Base-by-base conservation (phyloP, 1,140 invertebrate species). In the Formica selysi region DNA sequence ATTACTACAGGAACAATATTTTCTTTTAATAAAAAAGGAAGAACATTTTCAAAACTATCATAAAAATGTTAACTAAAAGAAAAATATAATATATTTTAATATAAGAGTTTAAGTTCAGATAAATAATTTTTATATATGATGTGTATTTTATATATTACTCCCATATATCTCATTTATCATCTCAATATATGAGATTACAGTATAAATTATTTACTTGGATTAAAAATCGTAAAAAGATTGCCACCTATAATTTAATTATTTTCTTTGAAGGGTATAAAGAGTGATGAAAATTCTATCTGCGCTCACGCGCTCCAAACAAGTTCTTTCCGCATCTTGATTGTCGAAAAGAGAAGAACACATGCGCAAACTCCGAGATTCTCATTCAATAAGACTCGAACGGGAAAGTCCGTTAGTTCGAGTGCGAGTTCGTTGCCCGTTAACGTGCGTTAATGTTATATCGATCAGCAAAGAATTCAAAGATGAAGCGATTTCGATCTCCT, bases 341-440 rank as follows among this genome's bases (percentile, higher is more conserved):
- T 36, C 26, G 3, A 32, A 22, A 83, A 74, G 29, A 10, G 6
- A 19, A 59, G 5, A 65, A 19, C 32, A 57, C 48, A 54, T 13
- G n/a, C 54, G 57, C 4, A 8, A 54, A 32, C 19, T 73, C 19
- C 13, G 29, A 83, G 79, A 74, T 62, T 71, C 67, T 71, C 54
- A 61, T 81, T 83, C 79, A 83, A 83, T 41, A 44, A 83, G 54
- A 59, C 32, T 59, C 38, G 26, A 61, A 38, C 54, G 26, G 29
- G 68, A 62, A 48, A 83, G 62, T 44, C 79, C 54, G 79, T 83
- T 83, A 83, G 54, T 13, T 83, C 29, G 54, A 73, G n/a, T 73
- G n/a, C 0, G 67, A 81, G 79, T 83, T 83, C 79, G 29, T 73
- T 83, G 68, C 54, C 68, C 79, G 79, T 83, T 83, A 61, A 81